Base-by-base conservation (phyloP, 2,797 vertebrate species). In the Cheirogaleus major region DNA sequence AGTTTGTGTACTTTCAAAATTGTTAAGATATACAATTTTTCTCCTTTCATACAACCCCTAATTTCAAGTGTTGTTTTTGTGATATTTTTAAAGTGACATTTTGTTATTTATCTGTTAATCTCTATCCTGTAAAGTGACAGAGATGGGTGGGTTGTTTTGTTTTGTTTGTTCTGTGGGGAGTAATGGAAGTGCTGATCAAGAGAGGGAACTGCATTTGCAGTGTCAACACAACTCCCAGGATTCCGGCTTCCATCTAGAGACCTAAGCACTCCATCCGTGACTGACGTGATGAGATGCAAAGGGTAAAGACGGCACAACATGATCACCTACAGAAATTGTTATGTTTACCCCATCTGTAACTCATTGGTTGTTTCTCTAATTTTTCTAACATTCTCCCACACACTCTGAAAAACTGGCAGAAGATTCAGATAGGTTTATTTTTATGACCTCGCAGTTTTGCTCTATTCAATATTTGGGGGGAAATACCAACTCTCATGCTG, bases 401-500 rank as follows among this genome's bases (percentile, higher is more conserved):
- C 92, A 95, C 75, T 95, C 86, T 65, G 85, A 83, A 96, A 97
- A 95, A 72, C 79, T 95, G 91, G 95, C 72, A 93, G 83, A 97
- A 92, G 88, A 95, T 65, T 83, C 83, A 79, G 61, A 87, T 91
- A 70, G 82, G 75, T 95, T 97, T 97, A 97, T 97, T 97, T 97
- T 97, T 95, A 96, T 95, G 94, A 98, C 93, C 95, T 92, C 0
- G 23, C 91, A 76, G 79, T 95, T 97, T 96, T 57, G 61, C 25
- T 95, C 75, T 84, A 48, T 81, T 91, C 83, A 92, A 50, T 96
- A 97, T 97, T 97, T 97, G 0, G 0, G 82, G 92, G 96, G 94
- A 96, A 97, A 97, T 97, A 96, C 95, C 96, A 97, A 84, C 86
- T 93, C 96, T 94, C 97, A 95, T 89, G 95, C 97, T 97, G 97